Evolutionary conservation across 2,113 vertebrate species (phyloP).

Genomic region (Dendropsophus ebraccatus): DNA sequence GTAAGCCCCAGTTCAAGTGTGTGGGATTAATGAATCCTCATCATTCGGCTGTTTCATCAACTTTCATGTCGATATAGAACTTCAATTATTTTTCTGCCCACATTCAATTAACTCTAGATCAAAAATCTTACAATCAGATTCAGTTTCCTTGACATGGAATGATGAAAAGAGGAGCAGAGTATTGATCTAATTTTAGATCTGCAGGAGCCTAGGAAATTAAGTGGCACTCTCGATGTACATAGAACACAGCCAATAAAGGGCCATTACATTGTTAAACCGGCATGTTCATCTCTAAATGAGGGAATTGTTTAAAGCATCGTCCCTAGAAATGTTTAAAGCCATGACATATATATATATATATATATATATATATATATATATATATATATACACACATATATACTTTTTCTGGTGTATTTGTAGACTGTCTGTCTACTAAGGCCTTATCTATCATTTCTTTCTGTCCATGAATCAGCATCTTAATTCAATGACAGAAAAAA

Average conservation of each 20-base stretch:
- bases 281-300: neutral
- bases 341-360: too few relatives aligned
- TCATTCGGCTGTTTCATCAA: neutral
- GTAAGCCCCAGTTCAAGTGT: neutral
- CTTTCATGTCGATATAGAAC: neutral
- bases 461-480: too few relatives aligned
- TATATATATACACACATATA: too few relatives aligned
- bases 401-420: too few relatives aligned
- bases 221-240: neutral
- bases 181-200: constrained; percentile 28
- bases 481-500: too few relatives aligned
- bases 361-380: too few relatives aligned
- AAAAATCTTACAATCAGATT: neutral
- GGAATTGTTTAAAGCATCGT: neutral
- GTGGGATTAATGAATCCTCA: neutral
- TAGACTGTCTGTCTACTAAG: too few relatives aligned
- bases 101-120: constrained; percentile 6
- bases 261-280: neutral
- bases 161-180: constrained; percentile 3
- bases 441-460: too few relatives aligned
- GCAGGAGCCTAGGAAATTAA: neutral
- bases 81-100: neutral
- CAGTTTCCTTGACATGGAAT: neutral
- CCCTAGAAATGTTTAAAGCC: neutral
- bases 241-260: neutral